These are phyloP conservation scores for Acanthosepion esculentum DNA, from an alignment of 2,888 invertebrate genomes.

Conservation along the genomic window DNA sequence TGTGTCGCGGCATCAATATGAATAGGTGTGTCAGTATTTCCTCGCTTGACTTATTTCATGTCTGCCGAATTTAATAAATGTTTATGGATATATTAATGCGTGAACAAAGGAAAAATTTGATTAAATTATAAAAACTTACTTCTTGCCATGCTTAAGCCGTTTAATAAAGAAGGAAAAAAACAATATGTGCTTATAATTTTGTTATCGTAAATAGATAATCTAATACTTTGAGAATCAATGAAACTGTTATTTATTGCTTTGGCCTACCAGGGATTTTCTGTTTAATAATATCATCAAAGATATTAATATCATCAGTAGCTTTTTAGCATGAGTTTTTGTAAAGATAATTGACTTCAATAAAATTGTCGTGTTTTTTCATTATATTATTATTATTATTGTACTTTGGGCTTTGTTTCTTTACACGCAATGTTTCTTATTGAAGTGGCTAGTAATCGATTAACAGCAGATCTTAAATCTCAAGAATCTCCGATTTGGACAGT, in stretches of 20 bases:
- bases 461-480: no score
- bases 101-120: not conserved
- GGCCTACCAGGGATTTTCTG: not conserved
- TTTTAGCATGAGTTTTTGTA: no score
- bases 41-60: not conserved
- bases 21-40: not conserved
- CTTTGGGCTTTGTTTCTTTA: no score
- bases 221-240: not conserved
- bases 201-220: not conserved
- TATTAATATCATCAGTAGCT: not conserved
- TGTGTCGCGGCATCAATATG: no score
- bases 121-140: not conserved
- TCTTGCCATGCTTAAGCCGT: not conserved
- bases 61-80: not conserved
- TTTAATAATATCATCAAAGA: not conserved
- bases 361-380: no score
- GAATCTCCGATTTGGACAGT: no score
- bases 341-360: no score
- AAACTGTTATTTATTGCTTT: not conserved
- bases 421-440: no score
- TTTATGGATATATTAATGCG: not conserved
- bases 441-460: no score
- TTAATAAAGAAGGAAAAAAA: not conserved
- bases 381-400: no score
- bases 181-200: not conserved